Evolutionary conservation across 2,888 invertebrate species (phyloP), one percentile per base, ranked within the genome.

Genomic region (Brachypalpus laphriformis): DNA sequence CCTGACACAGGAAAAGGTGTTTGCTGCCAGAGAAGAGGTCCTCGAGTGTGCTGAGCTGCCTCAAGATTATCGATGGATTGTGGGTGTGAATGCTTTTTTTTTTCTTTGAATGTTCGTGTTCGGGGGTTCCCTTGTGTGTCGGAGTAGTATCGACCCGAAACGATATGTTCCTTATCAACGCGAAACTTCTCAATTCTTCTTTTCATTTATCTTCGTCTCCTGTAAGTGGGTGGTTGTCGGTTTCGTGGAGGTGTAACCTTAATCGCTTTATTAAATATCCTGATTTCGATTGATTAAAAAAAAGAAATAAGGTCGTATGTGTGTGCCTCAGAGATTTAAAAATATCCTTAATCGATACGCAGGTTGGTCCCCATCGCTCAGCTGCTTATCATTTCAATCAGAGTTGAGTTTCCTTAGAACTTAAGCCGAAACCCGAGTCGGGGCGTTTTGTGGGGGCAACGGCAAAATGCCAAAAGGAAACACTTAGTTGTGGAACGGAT

Each of bases 211-310:
- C 56, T 70, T 70, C 28, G 8, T 22, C 8, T n/a, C 14, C 34
- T 70, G 8, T 2, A 3, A 7, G 31, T 28, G 40, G 37, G 40
- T 54, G 51, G 9, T 2, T 42, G 25, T 11, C 45, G 57, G 57
- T 28, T 2, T 25, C 25, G 9, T 34, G 37, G 49, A 59, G 59
- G 76, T 47, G 66, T 57, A 59, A 68, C 66, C 76, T 16, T 68
- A 76, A 76, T 68, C 76, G 68, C 66, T 76, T 76, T 76, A 76
- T 76, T 76, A 76, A 76, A 76, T 76, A 68, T 76, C 76, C 68
- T 42, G 66, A 76, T 76, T 59, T 65, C 63, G 45, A 74, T 56
- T 74, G 74, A 72, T 63, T 72, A 14, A 51, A 51, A 51, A 22
- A 28, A 11, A 51, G 9, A 8, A 18, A n/a, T 45, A 18, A 14